Conservation (phyloP, 2,797 vertebrate genomes). For the Oceanodroma leucorhoa region DNA sequence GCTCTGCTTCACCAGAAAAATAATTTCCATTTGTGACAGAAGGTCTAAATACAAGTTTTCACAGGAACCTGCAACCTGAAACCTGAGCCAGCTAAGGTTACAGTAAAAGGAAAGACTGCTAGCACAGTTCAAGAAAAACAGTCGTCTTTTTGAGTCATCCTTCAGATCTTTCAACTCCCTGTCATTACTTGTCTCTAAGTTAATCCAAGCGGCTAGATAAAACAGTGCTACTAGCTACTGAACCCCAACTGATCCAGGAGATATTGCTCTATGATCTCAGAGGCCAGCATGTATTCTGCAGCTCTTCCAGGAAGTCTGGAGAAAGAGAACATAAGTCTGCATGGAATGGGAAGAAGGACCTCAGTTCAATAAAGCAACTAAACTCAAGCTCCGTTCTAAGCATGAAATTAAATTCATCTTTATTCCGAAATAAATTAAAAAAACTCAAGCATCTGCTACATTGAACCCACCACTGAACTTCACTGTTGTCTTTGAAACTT, state of each 20-base stretch:
- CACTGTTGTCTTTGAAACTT: background rate
- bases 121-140: background rate
- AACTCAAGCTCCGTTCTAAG: background rate
- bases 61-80: slow-evolving; percentile 14
- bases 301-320: slow-evolving; percentile 5
- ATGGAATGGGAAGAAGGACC: background rate
- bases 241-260: background rate
- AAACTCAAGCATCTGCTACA: background rate
- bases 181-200: background rate
- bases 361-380: background rate
- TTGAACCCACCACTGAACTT: background rate
- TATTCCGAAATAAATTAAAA: background rate
- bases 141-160: background rate
- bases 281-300: background rate
- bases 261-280: background rate
- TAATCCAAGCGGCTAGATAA: background rate
- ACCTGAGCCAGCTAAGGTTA: background rate
- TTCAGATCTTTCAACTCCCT: background rate
- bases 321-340: background rate
- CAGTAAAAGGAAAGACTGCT: background rate
- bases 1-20: background rate
- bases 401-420: background rate
- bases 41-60: slow-evolving; percentile 31
- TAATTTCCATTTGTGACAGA: slow-evolving; percentile 3
- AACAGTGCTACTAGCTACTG: background rate